phyloP scores from a whole-genome alignment of 2,797 vertebrate species.

The Brachyalestes nurse region DNA sequence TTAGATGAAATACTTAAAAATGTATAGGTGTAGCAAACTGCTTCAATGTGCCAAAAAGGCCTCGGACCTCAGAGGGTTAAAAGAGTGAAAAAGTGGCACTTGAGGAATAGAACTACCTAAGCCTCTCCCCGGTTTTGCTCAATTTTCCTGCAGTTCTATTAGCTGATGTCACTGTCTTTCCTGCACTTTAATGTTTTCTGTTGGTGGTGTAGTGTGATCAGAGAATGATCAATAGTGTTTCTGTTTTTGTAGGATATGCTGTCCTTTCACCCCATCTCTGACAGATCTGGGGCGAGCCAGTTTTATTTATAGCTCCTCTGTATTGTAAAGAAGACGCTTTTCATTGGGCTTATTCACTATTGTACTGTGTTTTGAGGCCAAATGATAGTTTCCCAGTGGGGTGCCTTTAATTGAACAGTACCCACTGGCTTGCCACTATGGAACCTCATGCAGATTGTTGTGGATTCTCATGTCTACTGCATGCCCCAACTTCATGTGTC shows the following conservation, averaged over 20 bases:
- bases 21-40: neutral
- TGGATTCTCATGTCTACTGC: neutral
- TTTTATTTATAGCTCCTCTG: slow-evolving; percentile 50
- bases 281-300: slow-evolving; percentile 50
- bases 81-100: slow-evolving; percentile 34
- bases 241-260: slow-evolving; percentile 32
- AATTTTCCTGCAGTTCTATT: slow-evolving; percentile 39
- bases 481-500: neutral
- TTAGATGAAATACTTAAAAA: neutral
- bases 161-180: slow-evolving; percentile 12
- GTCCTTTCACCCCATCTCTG: slow-evolving; percentile 45
- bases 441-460: neutral
- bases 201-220: slow-evolving; percentile 33
- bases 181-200: slow-evolving; percentile 13
- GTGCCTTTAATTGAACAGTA: slow-evolving; percentile 6
- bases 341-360: slow-evolving; percentile 19
- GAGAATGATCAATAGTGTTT: slow-evolving; percentile 24
- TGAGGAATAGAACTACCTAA: neutral
- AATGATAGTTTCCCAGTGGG: slow-evolving; percentile 24
- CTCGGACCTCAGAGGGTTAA: rapidly evolving
- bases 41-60: rapidly evolving
- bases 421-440: neutral
- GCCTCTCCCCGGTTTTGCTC: slow-evolving; percentile 3
- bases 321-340: slow-evolving; percentile 37
- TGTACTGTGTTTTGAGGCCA: slow-evolving; percentile 25